These are phyloP conservation scores for Leucoraja ocellata DNA, from an alignment of 2,797 vertebrate species.

Conservation along the genomic window DNA sequence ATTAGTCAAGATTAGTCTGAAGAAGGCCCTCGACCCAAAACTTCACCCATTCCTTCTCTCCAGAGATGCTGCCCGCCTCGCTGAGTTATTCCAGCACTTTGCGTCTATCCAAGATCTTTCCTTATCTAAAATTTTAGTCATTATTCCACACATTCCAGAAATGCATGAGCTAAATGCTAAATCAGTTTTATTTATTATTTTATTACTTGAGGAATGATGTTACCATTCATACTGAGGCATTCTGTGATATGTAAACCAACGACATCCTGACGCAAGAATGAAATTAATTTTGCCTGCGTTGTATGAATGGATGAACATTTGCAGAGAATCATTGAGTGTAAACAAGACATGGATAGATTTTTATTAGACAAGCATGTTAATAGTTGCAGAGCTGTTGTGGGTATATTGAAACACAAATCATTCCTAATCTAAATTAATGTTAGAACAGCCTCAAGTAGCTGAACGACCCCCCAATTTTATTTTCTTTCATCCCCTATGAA, in stretches of 20 bases:
- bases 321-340: not conserved
- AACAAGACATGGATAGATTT: not conserved
- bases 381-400: no score
- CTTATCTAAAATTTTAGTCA: not conserved
- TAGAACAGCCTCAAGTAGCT: no score
- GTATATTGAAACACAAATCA: no score
- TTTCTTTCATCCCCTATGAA: not conserved
- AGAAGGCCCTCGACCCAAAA: no score
- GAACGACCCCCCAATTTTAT: no score
- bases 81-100: no score
- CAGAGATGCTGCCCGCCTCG: no score
- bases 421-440: no score
- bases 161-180: not conserved
- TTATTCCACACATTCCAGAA: not conserved
- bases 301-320: not conserved
- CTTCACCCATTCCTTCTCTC: no score
- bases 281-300: not conserved
- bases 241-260: not conserved
- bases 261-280: not conserved
- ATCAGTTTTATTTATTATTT: not conserved
- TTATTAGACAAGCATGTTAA: no score
- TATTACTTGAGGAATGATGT: not conserved
- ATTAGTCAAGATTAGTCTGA: no score
- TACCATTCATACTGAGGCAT: not conserved
- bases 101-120: not conserved